Conservation (phyloP, 2,888 invertebrate genomes). For the Sussaba pulchella region DNA sequence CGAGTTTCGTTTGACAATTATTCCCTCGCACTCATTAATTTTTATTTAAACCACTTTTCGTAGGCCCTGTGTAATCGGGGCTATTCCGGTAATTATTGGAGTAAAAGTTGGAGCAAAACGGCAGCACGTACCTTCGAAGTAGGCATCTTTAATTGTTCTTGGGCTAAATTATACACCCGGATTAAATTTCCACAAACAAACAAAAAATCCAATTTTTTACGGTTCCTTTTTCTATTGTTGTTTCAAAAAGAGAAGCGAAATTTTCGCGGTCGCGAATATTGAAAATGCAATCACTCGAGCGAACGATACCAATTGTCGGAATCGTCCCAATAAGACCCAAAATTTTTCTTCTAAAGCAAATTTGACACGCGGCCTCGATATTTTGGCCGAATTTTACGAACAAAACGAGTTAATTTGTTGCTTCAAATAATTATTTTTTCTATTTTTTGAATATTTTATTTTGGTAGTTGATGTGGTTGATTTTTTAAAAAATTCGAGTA, state of each 20-base stretch:
- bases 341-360: background rate
- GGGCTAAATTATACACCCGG: background rate
- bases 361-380: background rate
- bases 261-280: background rate
- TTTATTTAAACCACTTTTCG: too few species aligned
- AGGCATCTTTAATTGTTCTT: slow-evolving; percentile 40
- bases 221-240: background rate
- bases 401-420: background rate
- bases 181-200: background rate
- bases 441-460: background rate
- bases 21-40: too few species aligned
- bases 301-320: background rate
- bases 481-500: background rate
- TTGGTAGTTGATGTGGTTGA: background rate
- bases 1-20: too few species aligned
- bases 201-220: background rate
- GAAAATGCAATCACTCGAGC: background rate
- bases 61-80: background rate
- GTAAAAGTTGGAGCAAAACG: background rate
- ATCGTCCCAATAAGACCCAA: background rate
- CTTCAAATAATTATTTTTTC: background rate
- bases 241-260: background rate
- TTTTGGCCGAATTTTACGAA: too few species aligned
- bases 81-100: background rate
- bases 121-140: slow-evolving; percentile 56